Base-by-base conservation (phyloP, 1,140 invertebrate genomes). In the Planococcus citri region DNA sequence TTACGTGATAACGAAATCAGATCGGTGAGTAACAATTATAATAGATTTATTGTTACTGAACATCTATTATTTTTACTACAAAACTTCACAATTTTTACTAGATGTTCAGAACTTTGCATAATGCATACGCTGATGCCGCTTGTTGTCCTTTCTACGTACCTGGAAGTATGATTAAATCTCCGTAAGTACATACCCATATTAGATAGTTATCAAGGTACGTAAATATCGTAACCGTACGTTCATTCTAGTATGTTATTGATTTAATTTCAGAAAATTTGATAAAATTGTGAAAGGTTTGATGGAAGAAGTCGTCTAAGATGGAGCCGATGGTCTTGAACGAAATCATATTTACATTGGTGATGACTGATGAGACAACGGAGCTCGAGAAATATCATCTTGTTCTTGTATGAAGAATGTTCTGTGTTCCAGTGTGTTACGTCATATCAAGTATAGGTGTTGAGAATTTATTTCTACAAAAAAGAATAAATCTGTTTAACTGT, bases 71-170 rank as follows among this genome's bases (percentile, higher is more conserved):
- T 12, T 33, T 33, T 33, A 33, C n/a, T 33, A 33, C 29, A 33
- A 6, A 51, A 51, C 17, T 9, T 51, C 41, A 20, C 41, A 51
- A 9, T 3, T 25, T 25, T 4, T 64, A 6, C 3, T 21, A 64
- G 89, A 93, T 92, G 82, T 92, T 97, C 75, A 83, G 91, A 70
- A 90, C 91, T 78, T 81, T 97, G 27, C 95, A 97, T 78, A 84
- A 86, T 68, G 86, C 92, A 17, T 97, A 96, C 79, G 89, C 90
- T 2, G 92, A 96, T 79, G 88, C 92, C 74, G 85, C 97, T n/a
- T 95, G 91, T 76, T 95, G 96, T 83, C 94, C 94, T 67, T 97
- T 97, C 79, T 94, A 96, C 78, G 85, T 89, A 77, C 92, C 94
- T 58, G 90, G 90, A 24, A 88, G 92, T 75, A 82, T 84, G 73